phyloP scores from a whole-genome alignment of 2,888 invertebrate genomes.

The Cyaniris semiargus region DNA sequence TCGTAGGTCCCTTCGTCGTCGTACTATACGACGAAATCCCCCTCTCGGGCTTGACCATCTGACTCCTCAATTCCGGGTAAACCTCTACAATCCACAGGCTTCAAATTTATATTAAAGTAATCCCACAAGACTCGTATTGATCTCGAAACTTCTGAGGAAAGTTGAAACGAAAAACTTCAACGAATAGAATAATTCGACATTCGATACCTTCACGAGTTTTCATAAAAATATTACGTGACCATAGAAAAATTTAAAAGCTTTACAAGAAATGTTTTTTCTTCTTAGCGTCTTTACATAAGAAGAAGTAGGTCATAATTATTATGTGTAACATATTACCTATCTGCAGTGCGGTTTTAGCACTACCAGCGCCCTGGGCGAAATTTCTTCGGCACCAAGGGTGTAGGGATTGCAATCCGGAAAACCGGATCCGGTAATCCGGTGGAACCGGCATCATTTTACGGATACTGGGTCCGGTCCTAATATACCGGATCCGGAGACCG shows the following conservation, averaged over 20 bases:
- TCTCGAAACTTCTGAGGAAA: neutral
- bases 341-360: too few species aligned
- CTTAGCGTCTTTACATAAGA: neutral
- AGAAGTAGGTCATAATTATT: neutral
- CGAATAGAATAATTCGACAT: slow-evolving; percentile 6
- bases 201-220: neutral
- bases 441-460: too few species aligned
- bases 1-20: too few species aligned
- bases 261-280: neutral
- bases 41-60: neutral
- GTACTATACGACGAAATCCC: neutral
- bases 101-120: slow-evolving; percentile 16
- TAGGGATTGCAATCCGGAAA: too few species aligned
- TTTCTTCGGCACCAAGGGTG: too few species aligned
- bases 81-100: neutral
- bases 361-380: too few species aligned
- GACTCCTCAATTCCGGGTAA: slow-evolving; percentile 10
- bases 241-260: neutral
- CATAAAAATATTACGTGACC: neutral
- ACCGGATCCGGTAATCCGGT: too few species aligned
- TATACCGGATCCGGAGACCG: too few species aligned
- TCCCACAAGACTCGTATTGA: slow-evolving; percentile 10
- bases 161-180: slow-evolving; percentile 27
- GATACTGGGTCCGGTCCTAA: too few species aligned
- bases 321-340: too few species aligned